These are phyloP conservation scores for Lasioglossum lativentre DNA, from an alignment of 2,888 invertebrate genomes.

Conservation along the genomic window DNA sequence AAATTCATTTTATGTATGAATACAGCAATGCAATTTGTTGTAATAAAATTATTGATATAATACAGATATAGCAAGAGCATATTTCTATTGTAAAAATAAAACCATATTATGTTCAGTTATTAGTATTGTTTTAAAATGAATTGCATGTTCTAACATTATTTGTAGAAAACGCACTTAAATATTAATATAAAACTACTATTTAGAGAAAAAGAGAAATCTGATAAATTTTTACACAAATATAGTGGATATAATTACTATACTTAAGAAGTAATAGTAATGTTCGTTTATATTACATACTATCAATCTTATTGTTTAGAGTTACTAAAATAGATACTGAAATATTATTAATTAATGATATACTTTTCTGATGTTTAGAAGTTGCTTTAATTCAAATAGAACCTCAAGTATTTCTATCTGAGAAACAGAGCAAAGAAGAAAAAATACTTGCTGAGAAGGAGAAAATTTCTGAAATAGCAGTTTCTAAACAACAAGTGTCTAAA, in stretches of 20 bases:
- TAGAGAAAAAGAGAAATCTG: neutral
- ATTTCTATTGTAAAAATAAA: neutral
- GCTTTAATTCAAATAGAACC: conserved; percentile 38
- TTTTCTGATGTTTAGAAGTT: conserved; percentile 53
- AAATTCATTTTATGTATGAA: neutral
- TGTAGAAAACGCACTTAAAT: neutral
- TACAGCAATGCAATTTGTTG: neutral
- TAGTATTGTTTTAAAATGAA: neutral
- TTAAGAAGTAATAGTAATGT: neutral
- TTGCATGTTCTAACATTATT: neutral
- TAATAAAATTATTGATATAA: neutral
- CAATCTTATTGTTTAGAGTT: neutral
- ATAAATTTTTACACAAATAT: conserved; percentile 4
- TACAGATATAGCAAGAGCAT: neutral
- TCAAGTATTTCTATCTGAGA: conserved; percentile 61
- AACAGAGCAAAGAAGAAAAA: conserved; percentile 66
- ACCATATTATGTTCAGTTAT: neutral
- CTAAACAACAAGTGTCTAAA: conserved; percentile 63
- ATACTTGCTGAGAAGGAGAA: conserved; percentile 62
- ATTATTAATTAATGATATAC: conserved; percentile 29
- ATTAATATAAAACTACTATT: neutral
- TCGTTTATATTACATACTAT: neutral
- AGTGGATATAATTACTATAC: neutral
- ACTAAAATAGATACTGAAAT: conserved; percentile 3
- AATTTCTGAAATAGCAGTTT: conserved; percentile 65